phyloP scores from a whole-genome alignment of 2,797 vertebrate genomes.

The Enteromius anoplus region DNA sequence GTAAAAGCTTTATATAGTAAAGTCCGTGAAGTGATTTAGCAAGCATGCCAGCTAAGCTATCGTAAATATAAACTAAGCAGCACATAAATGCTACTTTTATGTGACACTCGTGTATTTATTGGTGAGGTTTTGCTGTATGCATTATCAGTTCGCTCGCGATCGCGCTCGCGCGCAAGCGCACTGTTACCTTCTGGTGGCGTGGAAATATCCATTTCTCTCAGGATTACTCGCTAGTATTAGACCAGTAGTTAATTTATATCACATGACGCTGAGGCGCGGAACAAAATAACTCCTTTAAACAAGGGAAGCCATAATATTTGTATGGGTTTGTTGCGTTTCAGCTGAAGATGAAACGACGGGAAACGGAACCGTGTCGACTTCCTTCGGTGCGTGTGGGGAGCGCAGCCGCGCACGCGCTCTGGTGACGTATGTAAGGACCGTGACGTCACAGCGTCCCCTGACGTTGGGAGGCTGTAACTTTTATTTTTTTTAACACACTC shows the following conservation, averaged over 20 bases:
- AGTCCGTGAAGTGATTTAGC: too few relatives aligned
- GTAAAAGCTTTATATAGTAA: background rate
- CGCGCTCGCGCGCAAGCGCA: background rate
- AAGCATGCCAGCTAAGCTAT: too few relatives aligned
- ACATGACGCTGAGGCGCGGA: too few relatives aligned
- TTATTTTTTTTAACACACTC: too few relatives aligned
- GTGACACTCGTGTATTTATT: background rate
- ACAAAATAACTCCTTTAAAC: background rate
- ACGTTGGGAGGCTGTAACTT: background rate
- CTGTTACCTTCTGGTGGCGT: slow-evolving; percentile 75
- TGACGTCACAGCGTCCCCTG: slow-evolving; percentile 16
- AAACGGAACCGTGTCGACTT: slow-evolving; percentile 19
- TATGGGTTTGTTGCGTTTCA: background rate
- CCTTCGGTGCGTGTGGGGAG: background rate
- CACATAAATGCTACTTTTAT: background rate
- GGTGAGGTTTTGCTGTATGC: background rate
- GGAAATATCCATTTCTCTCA: slow-evolving; percentile 72
- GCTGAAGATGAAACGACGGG: slow-evolving; percentile 16
- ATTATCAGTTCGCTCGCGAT: background rate
- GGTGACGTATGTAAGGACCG: background rate
- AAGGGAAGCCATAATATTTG: background rate
- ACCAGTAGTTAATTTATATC: background rate
- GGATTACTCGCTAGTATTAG: background rate
- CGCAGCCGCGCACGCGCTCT: background rate
- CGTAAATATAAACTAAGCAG: background rate